Evolutionary conservation across 2,113 vertebrate genomes (phyloP).

Genomic region (Platichthys stellatus): DNA sequence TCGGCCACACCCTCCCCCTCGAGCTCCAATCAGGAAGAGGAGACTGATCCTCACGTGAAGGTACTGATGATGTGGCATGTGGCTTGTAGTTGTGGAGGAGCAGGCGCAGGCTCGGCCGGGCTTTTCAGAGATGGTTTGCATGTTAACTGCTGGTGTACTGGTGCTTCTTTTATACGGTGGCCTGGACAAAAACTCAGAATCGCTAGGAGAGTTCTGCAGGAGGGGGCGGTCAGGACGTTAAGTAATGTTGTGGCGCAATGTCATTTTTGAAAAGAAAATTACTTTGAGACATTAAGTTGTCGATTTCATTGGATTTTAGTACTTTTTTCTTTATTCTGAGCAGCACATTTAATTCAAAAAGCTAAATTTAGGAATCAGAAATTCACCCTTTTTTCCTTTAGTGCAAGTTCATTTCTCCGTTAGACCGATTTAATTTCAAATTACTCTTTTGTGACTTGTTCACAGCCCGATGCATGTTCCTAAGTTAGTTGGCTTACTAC

Average conservation of each 20-base stretch:
- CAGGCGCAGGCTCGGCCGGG: conserved; percentile 22
- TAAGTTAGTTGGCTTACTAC: conserved; percentile 43
- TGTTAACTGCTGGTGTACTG: conserved; percentile 2
- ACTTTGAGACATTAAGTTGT: not conserved
- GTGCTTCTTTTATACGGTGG: conserved; percentile 25
- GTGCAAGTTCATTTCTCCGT: conserved; percentile 40
- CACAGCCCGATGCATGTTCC: conserved; percentile 50
- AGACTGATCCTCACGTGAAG: conserved; percentile 94
- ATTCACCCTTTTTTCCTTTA: not conserved
- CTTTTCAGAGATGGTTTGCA: conserved; percentile 40
- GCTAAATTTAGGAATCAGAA: not conserved
- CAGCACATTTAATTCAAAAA: conserved; percentile 1
- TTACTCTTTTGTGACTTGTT: conserved; percentile 48
- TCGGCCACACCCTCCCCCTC: conserved; percentile 98
- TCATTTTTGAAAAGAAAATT: conserved; percentile 23
- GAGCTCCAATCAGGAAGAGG: conserved; percentile 98
- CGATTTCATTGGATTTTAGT: not conserved
- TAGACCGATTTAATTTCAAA: conserved; percentile 46
- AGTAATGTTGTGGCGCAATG: not conserved
- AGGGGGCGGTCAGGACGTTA: not conserved
- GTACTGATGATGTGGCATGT: conserved; percentile 79
- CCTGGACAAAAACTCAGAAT: conserved; percentile 17
- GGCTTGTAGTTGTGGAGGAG: conserved; percentile 36
- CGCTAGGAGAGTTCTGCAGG: conserved; percentile 12
- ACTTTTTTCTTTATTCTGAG: not conserved